phyloP scores from a whole-genome alignment of 2,113 vertebrate species.

The Macaca mulatta region DNA sequence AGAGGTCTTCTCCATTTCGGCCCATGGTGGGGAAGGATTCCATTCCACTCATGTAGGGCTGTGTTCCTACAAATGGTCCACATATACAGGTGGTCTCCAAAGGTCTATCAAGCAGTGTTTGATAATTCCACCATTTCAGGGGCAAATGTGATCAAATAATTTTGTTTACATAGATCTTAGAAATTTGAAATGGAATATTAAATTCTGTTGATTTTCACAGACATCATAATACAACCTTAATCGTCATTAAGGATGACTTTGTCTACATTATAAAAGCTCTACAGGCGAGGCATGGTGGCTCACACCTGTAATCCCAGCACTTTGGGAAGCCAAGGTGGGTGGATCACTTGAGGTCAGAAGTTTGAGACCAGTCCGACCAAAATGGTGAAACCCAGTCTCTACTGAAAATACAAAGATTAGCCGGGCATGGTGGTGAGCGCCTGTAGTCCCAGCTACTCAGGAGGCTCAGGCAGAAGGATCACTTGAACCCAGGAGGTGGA shows the following conservation, averaged over 20 bases:
- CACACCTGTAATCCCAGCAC: too few species aligned
- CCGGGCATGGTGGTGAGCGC: too few species aligned
- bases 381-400: too few species aligned
- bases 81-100: background rate
- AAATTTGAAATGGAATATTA: conserved; percentile 16
- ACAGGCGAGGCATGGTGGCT: background rate
- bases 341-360: too few species aligned
- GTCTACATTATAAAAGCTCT: background rate
- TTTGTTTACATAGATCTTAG: conserved; percentile 9
- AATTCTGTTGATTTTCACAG: background rate
- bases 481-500: too few species aligned
- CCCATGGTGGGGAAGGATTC: background rate
- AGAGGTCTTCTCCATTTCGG: background rate
- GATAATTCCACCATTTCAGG: background rate
- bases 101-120: background rate
- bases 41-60: too few species aligned
- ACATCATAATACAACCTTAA: background rate
- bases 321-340: too few species aligned
- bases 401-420: too few species aligned
- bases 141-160: background rate
- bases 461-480: too few species aligned
- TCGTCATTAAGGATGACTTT: background rate
- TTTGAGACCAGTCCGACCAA: too few species aligned
- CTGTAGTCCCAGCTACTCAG: too few species aligned
- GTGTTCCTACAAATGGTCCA: background rate